Conservation (phyloP, 2,113 vertebrate species). For the Cinclus cinclus region DNA sequence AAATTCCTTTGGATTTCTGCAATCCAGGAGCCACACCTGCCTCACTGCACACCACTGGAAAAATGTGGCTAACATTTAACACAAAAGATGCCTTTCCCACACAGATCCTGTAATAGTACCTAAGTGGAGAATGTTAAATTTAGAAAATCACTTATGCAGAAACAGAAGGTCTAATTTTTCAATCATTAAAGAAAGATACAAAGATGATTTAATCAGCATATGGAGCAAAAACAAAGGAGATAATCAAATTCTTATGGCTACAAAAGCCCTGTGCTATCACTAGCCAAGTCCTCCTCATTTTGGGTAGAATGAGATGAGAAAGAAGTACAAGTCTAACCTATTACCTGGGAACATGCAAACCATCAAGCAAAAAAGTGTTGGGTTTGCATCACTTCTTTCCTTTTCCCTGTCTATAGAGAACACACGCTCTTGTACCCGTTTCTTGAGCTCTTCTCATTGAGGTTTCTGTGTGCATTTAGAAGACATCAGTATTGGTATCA, state of each 20-base stretch:
- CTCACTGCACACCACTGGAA: background rate
- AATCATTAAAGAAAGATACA: background rate
- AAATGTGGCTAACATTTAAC: background rate
- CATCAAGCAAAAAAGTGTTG: background rate
- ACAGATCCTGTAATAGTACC: background rate
- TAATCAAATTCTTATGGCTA: background rate
- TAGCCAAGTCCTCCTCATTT: background rate
- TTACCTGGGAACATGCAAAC: background rate
- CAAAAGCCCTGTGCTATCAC: background rate
- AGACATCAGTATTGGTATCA: background rate
- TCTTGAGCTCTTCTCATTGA: background rate
- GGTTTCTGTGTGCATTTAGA: background rate
- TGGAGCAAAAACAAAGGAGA: background rate
- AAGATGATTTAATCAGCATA: background rate
- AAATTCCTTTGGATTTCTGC: background rate
- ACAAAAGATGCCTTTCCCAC: background rate
- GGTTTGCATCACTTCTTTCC: background rate
- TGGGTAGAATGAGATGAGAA: background rate
- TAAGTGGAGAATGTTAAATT: background rate
- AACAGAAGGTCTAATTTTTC: background rate
- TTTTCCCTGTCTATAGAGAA: background rate
- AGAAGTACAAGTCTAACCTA: background rate
- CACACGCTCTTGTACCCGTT: accelerated
- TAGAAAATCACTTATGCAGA: background rate
- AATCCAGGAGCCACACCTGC: background rate